Evolutionary conservation across 2,888 invertebrate species (phyloP), one percentile per base, ranked within the genome.

Genomic region (Chesias legatella): DNA sequence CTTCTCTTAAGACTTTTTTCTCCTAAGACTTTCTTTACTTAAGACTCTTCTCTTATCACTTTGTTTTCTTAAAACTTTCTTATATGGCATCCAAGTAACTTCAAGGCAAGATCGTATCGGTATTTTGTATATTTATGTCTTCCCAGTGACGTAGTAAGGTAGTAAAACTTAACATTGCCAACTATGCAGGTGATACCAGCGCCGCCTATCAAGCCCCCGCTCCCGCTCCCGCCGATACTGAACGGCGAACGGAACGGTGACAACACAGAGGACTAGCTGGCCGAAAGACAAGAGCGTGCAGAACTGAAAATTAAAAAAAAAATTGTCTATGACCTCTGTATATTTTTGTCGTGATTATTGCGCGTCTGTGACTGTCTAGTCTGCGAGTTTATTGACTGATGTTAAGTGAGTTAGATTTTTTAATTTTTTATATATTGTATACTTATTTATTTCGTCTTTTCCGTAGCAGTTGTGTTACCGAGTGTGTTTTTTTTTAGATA

Each of bases 121-220:
- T n/a, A n/a, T n/a, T n/a, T n/a, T n/a, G n/a, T n/a, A n/a, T n/a
- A n/a, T n/a, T n/a, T 2, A 17, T 17, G 5, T 3, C 13, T 5
- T 17, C 13, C 13, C 2, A 17, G 13, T 17, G 2, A 5, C n/a
- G n/a, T n/a, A 17, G 5, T 3, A 17, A 3, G 13, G 5, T 17
- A 3, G 13, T 21, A 20, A 13, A 33, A 7, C 10, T 33, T 34
- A 7, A 17, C 35, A 0, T 56, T 34, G 54, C 51, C 47, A 36
- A 40, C 33, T 57, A 30, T 44, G 17, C 76, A 88, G 88, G 82
- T 86, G 70, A 86, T 88, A 67, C 88, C 88, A 49, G 88, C 88
- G 31, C 88, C 88, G 48, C 82, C 68, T 29, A 83, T 88, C 50
- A 77, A 76, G 57, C 60, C 73, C 10, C 75, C n/a, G n/a, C n/a